These are phyloP conservation scores for Rhinella marina DNA, from an alignment of 2,797 vertebrate genomes.

Conservation along the genomic window DNA sequence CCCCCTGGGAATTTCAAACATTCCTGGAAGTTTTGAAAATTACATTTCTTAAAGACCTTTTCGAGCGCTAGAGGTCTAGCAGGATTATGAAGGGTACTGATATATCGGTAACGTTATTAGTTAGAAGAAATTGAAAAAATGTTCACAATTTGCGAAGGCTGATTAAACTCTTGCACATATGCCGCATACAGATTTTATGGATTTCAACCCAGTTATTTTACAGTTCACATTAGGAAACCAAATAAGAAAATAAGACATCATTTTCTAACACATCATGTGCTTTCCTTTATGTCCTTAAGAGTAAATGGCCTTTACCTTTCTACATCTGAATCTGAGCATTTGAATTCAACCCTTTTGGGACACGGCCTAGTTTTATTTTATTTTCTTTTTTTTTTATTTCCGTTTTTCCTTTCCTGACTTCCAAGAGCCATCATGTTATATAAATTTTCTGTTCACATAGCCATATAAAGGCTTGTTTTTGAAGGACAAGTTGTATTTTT, in stretches of 20 bases:
- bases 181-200: conserved; percentile 27
- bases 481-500: too few relatives aligned
- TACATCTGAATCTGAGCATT: background rate
- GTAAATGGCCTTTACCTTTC: background rate
- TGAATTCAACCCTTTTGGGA: too few relatives aligned
- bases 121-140: conserved; percentile 48
- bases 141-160: conserved; percentile 37
- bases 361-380: too few relatives aligned
- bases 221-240: background rate
- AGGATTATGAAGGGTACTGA: conserved; percentile 50
- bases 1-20: conserved; percentile 52
- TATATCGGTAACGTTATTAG: conserved; percentile 55
- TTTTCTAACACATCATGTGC: background rate
- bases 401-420: too few relatives aligned
- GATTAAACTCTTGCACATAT: conserved; percentile 43
- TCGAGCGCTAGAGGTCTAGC: conserved; percentile 33
- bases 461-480: too few relatives aligned
- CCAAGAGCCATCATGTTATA: too few relatives aligned
- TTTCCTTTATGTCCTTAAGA: background rate
- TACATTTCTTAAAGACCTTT: conserved; percentile 52
- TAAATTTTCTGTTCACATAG: too few relatives aligned
- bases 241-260: background rate
- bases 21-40: conserved; percentile 50
- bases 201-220: background rate
- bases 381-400: too few relatives aligned